phyloP scores from a whole-genome alignment of 1,140 invertebrate genomes.

The Polyergus mexicanus region DNA sequence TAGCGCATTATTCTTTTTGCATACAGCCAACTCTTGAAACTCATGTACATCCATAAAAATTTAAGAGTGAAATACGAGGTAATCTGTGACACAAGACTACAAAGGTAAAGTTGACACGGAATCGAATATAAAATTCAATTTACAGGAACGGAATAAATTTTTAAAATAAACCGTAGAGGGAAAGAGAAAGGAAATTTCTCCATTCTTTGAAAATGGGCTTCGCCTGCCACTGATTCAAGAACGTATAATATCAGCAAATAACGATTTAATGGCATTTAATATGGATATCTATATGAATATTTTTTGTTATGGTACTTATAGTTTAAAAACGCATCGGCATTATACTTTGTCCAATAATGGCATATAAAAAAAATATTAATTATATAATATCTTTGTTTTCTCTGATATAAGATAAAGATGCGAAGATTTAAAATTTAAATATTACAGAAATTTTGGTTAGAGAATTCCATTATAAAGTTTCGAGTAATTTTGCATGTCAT shows the following conservation, averaged over 20 bases:
- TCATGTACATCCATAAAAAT: constrained; percentile 10
- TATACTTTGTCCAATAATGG: neutral
- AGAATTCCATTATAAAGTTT: neutral
- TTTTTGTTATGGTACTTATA: neutral
- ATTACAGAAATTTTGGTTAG: too few relatives aligned
- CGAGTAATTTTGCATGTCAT: neutral
- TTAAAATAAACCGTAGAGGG: neutral
- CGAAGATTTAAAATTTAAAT: neutral
- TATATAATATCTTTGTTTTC: neutral
- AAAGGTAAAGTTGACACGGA: constrained; percentile 8
- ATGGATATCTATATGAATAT: constrained; percentile 21
- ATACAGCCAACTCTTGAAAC: neutral
- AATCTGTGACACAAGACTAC: neutral
- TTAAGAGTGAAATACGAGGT: constrained; percentile 32
- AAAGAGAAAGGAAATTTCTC: too few relatives aligned
- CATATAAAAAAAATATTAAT: neutral
- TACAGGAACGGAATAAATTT: constrained; percentile 20
- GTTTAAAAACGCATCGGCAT: neutral
- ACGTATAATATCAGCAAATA: constrained; percentile 47
- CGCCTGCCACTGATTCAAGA: neutral
- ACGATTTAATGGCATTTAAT: constrained; percentile 3
- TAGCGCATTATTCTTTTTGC: constrained; percentile 7
- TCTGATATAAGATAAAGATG: neutral
- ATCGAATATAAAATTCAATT: constrained; percentile 31
- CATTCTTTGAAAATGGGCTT: neutral